A percentile compares a stretch with the other conserved stretches of the same genome.
These are phyloP conservation scores for Hemichromis elongatus DNA, from an alignment of 2,113 vertebrate genomes.

Conservation along the genomic window DNA sequence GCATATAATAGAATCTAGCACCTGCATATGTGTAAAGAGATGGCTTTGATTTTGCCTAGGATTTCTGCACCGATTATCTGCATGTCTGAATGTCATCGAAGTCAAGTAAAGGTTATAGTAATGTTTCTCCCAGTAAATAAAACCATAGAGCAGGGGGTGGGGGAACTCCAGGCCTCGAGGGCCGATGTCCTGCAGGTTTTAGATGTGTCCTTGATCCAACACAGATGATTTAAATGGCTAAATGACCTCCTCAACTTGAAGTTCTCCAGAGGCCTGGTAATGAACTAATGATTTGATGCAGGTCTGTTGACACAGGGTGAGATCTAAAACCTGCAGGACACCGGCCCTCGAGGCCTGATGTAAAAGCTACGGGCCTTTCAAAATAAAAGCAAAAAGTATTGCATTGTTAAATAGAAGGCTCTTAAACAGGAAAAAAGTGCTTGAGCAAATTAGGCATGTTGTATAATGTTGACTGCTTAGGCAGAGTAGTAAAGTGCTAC, in stretches of 20 bases:
- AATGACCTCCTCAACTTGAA: too few species aligned
- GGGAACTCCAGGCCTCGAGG: not conserved
- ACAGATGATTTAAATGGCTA: not conserved
- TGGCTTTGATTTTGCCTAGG: not conserved
- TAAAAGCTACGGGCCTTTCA: not conserved
- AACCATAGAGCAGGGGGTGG: not conserved
- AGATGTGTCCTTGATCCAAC: not conserved
- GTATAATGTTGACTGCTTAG: not conserved
- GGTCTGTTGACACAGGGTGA: too few species aligned
- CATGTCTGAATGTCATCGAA: not conserved
- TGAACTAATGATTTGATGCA: too few species aligned
- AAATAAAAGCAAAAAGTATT: not conserved
- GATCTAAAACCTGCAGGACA: too few species aligned
- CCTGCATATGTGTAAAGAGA: not conserved
- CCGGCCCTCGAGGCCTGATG: too few species aligned
- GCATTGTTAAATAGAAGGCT: rapidly evolving
- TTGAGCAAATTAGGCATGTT: not conserved
- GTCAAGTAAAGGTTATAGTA: not conserved
- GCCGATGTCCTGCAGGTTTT: not conserved
- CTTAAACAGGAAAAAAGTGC: not conserved
- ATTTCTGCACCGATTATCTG: not conserved
- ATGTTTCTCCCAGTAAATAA: not conserved
- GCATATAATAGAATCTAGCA: not conserved
- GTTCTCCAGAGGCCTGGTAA: too few species aligned
- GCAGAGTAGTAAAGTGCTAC: not conserved